Evolutionary conservation across 2,797 vertebrate species (phyloP).

Genomic region (Ceyx erithaca): DNA sequence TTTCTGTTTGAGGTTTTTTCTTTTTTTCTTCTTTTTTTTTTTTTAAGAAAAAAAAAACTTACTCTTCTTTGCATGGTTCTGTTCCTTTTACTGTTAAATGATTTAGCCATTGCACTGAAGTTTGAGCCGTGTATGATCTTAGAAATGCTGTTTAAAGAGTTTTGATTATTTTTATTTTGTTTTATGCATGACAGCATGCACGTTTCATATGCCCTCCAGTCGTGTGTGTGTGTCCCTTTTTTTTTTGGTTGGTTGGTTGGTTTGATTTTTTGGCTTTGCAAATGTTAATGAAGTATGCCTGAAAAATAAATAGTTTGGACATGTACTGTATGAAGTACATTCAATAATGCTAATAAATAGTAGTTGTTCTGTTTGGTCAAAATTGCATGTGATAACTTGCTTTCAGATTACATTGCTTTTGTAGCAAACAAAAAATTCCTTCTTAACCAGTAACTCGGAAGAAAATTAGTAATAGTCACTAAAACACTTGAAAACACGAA

Average conservation of each 20-base stretch:
- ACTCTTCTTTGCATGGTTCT: constrained; percentile 82
- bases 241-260: too few species aligned
- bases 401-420: constrained; percentile 49
- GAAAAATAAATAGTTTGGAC: constrained; percentile 29
- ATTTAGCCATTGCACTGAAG: constrained; percentile 80
- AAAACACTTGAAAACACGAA: not conserved
- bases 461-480: not conserved
- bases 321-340: constrained; percentile 21
- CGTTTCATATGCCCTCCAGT: constrained; percentile 37
- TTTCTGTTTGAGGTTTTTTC: not conserved
- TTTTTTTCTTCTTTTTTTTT: not conserved
- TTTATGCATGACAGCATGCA: constrained; percentile 76
- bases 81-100: constrained; percentile 75
- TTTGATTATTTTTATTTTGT: not conserved
- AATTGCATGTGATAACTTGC: constrained; percentile 51
- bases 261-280: constrained; percentile 62
- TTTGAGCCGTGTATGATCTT: constrained; percentile 73
- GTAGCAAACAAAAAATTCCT: constrained; percentile 29
- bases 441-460: constrained; percentile 9
- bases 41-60: constrained; percentile 36
- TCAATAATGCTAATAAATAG: not conserved
- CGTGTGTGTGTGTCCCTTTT: too few species aligned
- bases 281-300: constrained; percentile 54
- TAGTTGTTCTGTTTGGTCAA: constrained; percentile 41
- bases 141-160: constrained; percentile 57